Evolutionary conservation across 2,113 vertebrate genomes (phyloP).

Genomic region (Caranx melampygus): DNA sequence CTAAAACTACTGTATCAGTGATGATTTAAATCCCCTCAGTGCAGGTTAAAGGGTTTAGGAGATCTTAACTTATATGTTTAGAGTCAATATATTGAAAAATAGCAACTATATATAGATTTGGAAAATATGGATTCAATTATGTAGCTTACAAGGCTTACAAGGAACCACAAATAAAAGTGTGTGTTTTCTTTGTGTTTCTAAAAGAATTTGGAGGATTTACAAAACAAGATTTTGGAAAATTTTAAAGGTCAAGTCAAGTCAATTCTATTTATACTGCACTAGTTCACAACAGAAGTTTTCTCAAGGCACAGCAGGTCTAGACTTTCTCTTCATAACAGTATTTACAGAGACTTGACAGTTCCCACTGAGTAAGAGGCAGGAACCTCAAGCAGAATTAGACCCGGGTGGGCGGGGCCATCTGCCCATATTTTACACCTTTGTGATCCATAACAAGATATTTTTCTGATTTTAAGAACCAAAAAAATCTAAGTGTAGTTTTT

Average conservation of each 20-base stretch:
- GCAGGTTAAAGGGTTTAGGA: neutral
- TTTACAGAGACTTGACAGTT: too few relatives aligned
- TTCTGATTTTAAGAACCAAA: too few relatives aligned
- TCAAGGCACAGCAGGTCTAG: too few relatives aligned
- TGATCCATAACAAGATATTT: too few relatives aligned
- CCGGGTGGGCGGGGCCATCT: too few relatives aligned
- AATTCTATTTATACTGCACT: too few relatives aligned
- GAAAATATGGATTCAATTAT: neutral
- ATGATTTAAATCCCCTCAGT: neutral
- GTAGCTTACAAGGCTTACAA: neutral
- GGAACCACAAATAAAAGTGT: neutral
- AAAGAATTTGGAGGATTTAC: neutral
- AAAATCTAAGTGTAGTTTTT: too few relatives aligned
- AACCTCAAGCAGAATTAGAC: too few relatives aligned
- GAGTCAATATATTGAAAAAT: neutral
- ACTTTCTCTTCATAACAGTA: too few relatives aligned
- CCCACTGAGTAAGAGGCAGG: too few relatives aligned
- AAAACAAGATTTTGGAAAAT: neutral
- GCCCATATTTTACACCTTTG: too few relatives aligned
- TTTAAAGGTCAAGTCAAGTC: neutral
- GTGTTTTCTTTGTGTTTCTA: neutral
- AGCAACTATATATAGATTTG: neutral
- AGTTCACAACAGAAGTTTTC: too few relatives aligned
- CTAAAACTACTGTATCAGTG: slow-evolving; percentile 1
- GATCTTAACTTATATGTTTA: neutral